A percentile compares a stretch with the other conserved stretches of the same genome.
phyloP scores from a whole-genome alignment of 2,113 vertebrate species.

The Grus americana region DNA sequence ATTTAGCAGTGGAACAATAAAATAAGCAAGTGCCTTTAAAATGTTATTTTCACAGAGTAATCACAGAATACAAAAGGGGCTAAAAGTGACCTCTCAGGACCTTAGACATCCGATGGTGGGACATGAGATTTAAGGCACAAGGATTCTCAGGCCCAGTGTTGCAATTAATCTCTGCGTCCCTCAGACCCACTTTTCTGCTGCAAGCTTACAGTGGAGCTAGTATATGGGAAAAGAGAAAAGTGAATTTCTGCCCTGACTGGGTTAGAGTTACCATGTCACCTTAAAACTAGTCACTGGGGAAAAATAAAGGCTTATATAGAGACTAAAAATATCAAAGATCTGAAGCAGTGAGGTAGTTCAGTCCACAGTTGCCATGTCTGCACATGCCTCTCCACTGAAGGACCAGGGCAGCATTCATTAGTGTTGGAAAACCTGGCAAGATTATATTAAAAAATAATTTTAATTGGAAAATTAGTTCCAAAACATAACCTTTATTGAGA shows the following conservation, averaged over 20 bases:
- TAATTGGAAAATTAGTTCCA: background rate
- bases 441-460: background rate
- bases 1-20: constrained; percentile 12
- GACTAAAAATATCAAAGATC: background rate
- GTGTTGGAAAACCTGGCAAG: background rate
- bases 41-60: background rate
- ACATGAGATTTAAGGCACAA: background rate
- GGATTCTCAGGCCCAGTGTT: background rate
- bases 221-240: background rate
- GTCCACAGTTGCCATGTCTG: background rate
- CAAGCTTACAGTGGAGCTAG: background rate
- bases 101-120: background rate
- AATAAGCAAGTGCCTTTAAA: background rate
- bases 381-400: background rate
- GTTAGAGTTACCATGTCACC: background rate
- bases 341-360: background rate
- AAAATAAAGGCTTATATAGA: background rate
- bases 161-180: background rate
- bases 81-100: background rate
- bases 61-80: background rate
- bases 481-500: background rate
- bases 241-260: background rate
- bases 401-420: background rate
- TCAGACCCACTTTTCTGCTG: background rate
- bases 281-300: background rate